A percentile compares a stretch with the other conserved stretches of the same genome.
Evolutionary conservation across 2,888 invertebrate genomes (phyloP).

Genomic region (Andrena trimmerana): DNA sequence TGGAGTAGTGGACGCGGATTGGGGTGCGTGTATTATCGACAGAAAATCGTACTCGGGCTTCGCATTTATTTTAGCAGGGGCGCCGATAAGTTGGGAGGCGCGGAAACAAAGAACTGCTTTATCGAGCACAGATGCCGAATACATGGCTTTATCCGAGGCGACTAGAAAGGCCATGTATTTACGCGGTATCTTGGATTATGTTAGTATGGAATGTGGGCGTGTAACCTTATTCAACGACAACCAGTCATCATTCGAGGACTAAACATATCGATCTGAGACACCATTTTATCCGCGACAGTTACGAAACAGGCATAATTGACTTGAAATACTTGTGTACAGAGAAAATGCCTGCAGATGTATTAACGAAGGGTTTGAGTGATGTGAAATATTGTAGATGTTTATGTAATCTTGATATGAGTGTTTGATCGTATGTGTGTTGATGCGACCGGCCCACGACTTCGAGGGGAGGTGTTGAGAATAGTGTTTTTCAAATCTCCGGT

Average conservation of each 20-base stretch:
- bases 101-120: not conserved
- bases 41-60: not conserved
- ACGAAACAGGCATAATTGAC: not conserved
- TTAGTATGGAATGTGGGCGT: not conserved
- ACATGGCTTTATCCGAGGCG: not conserved
- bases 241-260: not conserved
- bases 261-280: slow-evolving; percentile 1
- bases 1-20: not conserved
- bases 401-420: not conserved
- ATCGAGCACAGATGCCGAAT: not conserved
- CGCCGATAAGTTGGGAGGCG: not conserved
- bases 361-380: not conserved
- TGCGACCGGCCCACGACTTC: not conserved
- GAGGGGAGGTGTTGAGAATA: not conserved
- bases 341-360: not conserved
- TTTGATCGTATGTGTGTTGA: not conserved
- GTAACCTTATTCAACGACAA: not conserved
- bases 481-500: too few relatives aligned
- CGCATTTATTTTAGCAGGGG: not conserved
- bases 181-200: not conserved
- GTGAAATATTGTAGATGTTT: not conserved
- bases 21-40: not conserved
- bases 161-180: not conserved
- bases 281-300: not conserved
- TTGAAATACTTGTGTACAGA: not conserved